Percentiles rank a stretch among this genome's conserved stretches.
These are phyloP conservation scores for Dendrocincla fuliginosa DNA, from an alignment of 2,797 vertebrate genomes.

Conservation along the genomic window DNA sequence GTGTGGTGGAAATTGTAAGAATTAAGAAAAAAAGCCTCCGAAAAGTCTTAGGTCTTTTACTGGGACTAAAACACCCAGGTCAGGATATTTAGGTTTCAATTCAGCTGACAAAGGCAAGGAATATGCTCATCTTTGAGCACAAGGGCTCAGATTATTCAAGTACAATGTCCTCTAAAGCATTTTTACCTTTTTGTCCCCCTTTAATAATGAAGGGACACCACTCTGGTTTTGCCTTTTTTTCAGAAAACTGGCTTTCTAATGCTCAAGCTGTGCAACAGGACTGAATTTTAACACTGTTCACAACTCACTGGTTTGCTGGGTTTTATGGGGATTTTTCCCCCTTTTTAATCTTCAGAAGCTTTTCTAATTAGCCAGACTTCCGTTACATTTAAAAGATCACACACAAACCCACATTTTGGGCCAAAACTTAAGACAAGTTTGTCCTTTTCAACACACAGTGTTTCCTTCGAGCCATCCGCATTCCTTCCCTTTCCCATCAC, in stretches of 20 bases:
- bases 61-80: not conserved
- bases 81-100: not conserved
- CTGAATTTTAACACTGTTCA: conserved; percentile 24
- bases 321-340: not conserved
- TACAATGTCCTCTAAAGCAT: not conserved
- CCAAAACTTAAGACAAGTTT: conserved; percentile 47
- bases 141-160: not conserved
- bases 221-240: not conserved
- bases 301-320: not conserved
- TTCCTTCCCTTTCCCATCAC: conserved; percentile 42
- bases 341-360: not conserved
- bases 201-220: not conserved
- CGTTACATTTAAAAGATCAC: conserved; percentile 51
- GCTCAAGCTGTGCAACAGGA: not conserved
- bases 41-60: not conserved
- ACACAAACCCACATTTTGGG: conserved; percentile 33
- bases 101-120: not conserved
- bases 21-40: not conserved
- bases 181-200: not conserved
- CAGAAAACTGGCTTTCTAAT: not conserved
- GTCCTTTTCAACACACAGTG: conserved; percentile 11
- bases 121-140: not conserved
- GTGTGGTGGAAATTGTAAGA: not conserved
- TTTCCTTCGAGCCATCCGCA: conserved; percentile 41
- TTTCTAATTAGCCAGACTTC: conserved; percentile 54